Evolutionary conservation across 2,888 invertebrate species (phyloP), one percentile per base, ranked within the genome.

Genomic region (Entomobrya proxima): DNA sequence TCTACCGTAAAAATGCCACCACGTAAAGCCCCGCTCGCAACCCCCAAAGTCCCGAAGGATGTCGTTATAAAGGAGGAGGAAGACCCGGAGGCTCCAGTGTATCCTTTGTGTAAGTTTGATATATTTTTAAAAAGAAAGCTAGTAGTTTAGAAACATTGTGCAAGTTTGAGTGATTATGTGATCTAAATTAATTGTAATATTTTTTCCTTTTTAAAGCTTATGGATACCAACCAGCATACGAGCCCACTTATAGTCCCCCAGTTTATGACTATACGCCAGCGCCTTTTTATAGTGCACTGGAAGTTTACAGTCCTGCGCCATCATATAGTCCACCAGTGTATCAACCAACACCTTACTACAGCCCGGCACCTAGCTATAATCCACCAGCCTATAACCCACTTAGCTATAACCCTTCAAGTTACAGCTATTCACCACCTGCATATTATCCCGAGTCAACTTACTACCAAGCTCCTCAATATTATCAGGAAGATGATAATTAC

Each of bases 401-500:
- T 21, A 37, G 64, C 11, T n/a, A n/a, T n/a, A n/a, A n/a, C n/a
- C n/a, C n/a, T n/a, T n/a, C n/a, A n/a, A n/a, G n/a, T n/a, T n/a
- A n/a, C n/a, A n/a, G n/a, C n/a, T 82, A 82, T 35, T 21, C 52
- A 6, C 82, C 82, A 61, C 74, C 69, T 35, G 69, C 76, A 13
- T 79, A 77, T 52, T 79, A 64, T 55, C 72, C 78, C 50, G 27
- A 52, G 15, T 84, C 86, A 32, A 69, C 40, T 55, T 81, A 82
- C 47, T 86, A 76, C 24, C 82, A 72, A 21, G 40, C 85, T 27
- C 88, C 88, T 0, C 82, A 87, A 40, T 89, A 88, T 74, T 87
- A 88, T 67, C 83, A 86, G 24, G 89, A 89, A 77, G 86, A 88
- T 40, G 87, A 88, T 50, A 88, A 86, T 69, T 89, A 88, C 61